A percentile compares a stretch with the other conserved stretches of the same genome.
These are phyloP conservation scores for Etheostoma spectabile DNA, from an alignment of 2,113 vertebrate genomes.

Conservation along the genomic window DNA sequence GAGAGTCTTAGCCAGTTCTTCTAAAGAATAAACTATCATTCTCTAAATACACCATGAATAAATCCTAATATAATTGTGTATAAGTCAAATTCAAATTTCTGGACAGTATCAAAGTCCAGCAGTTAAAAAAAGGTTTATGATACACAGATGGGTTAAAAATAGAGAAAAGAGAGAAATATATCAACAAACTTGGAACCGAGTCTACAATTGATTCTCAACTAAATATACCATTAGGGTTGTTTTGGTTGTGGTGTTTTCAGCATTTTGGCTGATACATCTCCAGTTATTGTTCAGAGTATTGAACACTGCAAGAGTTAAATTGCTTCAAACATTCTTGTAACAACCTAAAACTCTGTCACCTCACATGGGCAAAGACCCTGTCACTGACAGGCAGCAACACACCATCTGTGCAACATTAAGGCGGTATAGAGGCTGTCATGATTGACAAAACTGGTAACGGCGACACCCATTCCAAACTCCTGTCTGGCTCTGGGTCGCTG, in stretches of 20 bases:
- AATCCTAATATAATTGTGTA: background rate
- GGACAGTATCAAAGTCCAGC: background rate
- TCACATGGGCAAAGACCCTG: slow-evolving; percentile 36
- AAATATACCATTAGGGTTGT: background rate
- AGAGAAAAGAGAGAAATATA: background rate
- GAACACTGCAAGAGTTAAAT: background rate
- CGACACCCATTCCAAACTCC: slow-evolving; percentile 70
- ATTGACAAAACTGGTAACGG: slow-evolving; percentile 79
- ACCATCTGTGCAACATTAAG: slow-evolving; percentile 80
- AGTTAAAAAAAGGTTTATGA: background rate
- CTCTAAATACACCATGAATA: no score
- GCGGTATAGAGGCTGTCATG: slow-evolving; percentile 67
- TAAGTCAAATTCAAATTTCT: background rate
- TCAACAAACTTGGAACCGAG: background rate
- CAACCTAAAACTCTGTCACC: slow-evolving; percentile 36
- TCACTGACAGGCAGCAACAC: slow-evolving; percentile 69
- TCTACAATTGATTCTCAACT: background rate
- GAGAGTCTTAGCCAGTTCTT: background rate
- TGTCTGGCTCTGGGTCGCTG: slow-evolving; percentile 72
- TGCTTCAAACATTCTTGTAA: slow-evolving; percentile 30
- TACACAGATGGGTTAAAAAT: background rate
- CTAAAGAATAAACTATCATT: background rate
- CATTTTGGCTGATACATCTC: background rate
- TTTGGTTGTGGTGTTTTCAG: background rate
- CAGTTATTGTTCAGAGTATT: slow-evolving; percentile 7